These are phyloP conservation scores for Hypercompe scribonia DNA, from an alignment of 2,888 invertebrate genomes.

Conservation along the genomic window DNA sequence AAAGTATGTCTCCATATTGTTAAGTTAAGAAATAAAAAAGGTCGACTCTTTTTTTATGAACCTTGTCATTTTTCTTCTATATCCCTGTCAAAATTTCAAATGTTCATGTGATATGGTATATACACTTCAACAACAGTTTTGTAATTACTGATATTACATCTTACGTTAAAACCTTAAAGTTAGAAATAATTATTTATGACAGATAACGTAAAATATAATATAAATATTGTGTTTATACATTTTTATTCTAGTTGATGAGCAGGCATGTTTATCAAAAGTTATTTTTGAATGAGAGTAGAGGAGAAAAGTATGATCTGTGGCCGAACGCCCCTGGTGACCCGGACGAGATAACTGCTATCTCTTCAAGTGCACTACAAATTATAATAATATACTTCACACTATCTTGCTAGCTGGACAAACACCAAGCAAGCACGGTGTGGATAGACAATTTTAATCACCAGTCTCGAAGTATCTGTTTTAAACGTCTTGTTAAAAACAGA, in stretches of 20 bases:
- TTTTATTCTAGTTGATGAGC: constrained; percentile 34
- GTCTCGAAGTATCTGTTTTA: background rate
- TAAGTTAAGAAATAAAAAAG: constrained; percentile 57
- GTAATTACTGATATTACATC: background rate
- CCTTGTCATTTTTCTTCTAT: constrained; percentile 14
- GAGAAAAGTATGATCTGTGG: constrained; percentile 62
- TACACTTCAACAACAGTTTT: background rate
- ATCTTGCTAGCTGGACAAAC: constrained; percentile 45
- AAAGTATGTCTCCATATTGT: constrained; percentile 54
- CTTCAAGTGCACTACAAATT: constrained; percentile 64
- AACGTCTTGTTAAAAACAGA: background rate
- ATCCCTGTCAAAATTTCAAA: background rate
- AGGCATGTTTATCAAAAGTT: constrained; percentile 34
- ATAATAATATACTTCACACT: constrained; percentile 48
- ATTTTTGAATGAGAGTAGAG: constrained; percentile 54
- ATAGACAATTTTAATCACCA: constrained; percentile 12
- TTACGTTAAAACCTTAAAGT: background rate
- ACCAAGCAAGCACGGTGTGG: constrained; percentile 25
- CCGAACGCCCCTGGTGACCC: constrained; percentile 56
- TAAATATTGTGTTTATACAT: constrained; percentile 18
- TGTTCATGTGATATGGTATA: background rate
- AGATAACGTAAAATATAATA: constrained; percentile 2
- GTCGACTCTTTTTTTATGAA: constrained; percentile 28
- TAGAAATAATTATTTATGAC: background rate
- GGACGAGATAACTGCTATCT: constrained; percentile 63